Evolutionary conservation across 1,140 invertebrate species (phyloP), one percentile per base, ranked within the genome.

Genomic region (Drosophila navojoa): DNA sequence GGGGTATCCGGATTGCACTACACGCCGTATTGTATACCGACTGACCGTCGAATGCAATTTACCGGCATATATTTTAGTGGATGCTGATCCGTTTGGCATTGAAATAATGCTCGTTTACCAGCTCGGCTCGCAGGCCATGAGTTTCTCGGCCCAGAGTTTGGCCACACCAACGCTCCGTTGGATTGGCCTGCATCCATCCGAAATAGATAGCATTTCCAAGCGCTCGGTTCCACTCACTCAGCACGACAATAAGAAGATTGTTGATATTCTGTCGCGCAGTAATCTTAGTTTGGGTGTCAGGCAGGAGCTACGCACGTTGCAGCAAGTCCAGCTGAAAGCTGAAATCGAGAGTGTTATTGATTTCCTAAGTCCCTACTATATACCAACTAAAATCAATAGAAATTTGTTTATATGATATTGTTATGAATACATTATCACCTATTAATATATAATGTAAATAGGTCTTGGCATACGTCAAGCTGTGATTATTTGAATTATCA

Each of bases 61-160:
- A 40, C 96, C 96, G 1, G 94, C 96, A 15, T 95, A 98, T 75
- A 94, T 94, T 45, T 90, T 99, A 9, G 96, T 98, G 0, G 98
- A 99, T 93, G 96, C 96, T 1, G 97, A 99, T 94, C 97, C 98
- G 3, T 96, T 97, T 92, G 98, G 98, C 5, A 95, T 98, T 55
- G 96, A 97, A 79, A 98, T 98, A 35, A 96, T 97, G 93, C 94
- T 95, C 49, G 94, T 94, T 1, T 98, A 98, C 90, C 95, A 96
- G 93, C 97, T 95, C 79, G 95, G 95, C 5, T 95, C 94, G 10
- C 54, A 74, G n/a, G 32, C 63, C 5, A 77, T 94, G 93, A 79
- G 93, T 82, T 82, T 93, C 74, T 77, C 94, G 67, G 81, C 92
- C 5, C 76, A 93, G 13, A 73, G 93, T 19, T 85, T 96, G 15